Percentiles rank a stretch among this genome's conserved stretches.
Evolutionary conservation across 1,140 invertebrate genomes (phyloP).

Genomic region (Lutraria rhynchaena): DNA sequence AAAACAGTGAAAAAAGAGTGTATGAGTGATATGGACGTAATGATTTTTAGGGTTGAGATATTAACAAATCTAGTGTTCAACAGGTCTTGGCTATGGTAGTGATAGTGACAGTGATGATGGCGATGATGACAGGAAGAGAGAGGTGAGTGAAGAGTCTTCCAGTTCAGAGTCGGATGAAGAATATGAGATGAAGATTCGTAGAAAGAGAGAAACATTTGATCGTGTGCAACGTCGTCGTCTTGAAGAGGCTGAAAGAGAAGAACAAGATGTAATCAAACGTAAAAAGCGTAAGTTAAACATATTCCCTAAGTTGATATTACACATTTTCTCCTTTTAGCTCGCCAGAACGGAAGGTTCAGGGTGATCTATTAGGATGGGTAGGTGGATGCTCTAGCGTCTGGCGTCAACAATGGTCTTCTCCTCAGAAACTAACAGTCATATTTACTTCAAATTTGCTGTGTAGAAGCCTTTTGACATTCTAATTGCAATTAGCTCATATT

Average conservation of each 20-base stretch:
- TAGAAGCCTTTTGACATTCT: too few species aligned
- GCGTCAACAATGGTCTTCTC: too few species aligned
- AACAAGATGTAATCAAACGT: slow-evolving; percentile 11
- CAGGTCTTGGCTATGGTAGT: slow-evolving; percentile 77
- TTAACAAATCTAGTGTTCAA: slow-evolving; percentile 6
- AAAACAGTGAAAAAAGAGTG: too few species aligned
- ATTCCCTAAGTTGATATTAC: too few species aligned
- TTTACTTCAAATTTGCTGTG: too few species aligned
- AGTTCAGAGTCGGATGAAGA: slow-evolving; percentile 66
- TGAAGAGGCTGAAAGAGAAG: slow-evolving; percentile 53
- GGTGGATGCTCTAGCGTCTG: too few species aligned
- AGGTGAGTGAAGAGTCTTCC: slow-evolving; percentile 24
- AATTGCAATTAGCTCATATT: too few species aligned
- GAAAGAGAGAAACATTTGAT: slow-evolving; percentile 71
- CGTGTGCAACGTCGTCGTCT: slow-evolving; percentile 31
- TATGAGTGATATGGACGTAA: too few species aligned
- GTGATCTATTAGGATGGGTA: too few species aligned
- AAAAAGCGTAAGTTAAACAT: slow-evolving; percentile 56
- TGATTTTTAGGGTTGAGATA: neutral
- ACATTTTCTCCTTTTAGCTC: too few species aligned
- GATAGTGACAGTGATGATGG: slow-evolving; percentile 66
- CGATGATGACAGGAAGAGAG: slow-evolving; percentile 38
- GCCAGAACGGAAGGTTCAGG: too few species aligned
- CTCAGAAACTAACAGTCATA: too few species aligned
- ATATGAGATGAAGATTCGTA: slow-evolving; percentile 68